These are phyloP conservation scores for Ageneiosus marmoratus DNA, from an alignment of 2,113 vertebrate species.

Conservation along the genomic window DNA sequence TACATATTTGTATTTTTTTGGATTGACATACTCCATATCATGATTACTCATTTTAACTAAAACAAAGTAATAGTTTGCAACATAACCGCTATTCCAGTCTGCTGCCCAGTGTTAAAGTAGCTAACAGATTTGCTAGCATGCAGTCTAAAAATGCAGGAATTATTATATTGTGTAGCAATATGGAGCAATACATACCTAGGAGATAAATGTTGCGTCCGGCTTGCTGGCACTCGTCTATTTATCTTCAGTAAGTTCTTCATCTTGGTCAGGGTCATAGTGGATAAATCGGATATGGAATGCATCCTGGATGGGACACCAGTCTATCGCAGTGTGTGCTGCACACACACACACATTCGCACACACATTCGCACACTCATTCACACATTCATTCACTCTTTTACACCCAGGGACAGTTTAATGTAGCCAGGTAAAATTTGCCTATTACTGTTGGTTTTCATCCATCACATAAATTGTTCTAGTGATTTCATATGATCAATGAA, in stretches of 20 bases:
- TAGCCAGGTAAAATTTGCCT: background rate
- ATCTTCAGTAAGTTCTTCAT: background rate
- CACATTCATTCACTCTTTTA: background rate
- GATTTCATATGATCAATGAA: slow-evolving; percentile 3
- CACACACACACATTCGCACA: background rate
- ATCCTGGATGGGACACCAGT: background rate
- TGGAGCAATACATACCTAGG: no score
- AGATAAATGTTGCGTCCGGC: background rate
- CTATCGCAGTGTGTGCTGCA: background rate
- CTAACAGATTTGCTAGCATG: background rate
- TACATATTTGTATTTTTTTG: background rate
- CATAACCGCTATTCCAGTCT: background rate
- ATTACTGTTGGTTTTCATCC: background rate
- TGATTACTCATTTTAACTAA: background rate
- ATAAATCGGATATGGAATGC: background rate
- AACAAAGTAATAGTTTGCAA: background rate
- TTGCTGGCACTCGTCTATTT: background rate
- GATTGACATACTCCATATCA: background rate
- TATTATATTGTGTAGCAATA: background rate
- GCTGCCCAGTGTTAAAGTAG: background rate
- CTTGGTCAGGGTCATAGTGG: background rate
- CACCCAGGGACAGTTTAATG: background rate
- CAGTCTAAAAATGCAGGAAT: background rate
- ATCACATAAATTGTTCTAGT: background rate
- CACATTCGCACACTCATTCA: background rate